A percentile compares a stretch with the other conserved stretches of the same genome.
Conservation (phyloP, 2,888 invertebrate genomes). For the Pterostichus niger region DNA sequence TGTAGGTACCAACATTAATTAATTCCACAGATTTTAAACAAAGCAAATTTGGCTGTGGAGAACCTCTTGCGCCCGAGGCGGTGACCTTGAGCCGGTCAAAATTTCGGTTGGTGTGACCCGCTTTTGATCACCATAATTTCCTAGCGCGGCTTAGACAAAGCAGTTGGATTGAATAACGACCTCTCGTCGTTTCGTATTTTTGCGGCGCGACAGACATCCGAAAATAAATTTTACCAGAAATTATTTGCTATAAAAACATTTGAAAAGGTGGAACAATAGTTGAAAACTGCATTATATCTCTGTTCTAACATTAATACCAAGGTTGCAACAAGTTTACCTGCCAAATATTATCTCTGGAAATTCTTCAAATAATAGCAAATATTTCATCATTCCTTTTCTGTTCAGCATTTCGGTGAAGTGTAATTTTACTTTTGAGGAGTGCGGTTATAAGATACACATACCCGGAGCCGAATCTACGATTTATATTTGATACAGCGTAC, state of each 20-base stretch:
- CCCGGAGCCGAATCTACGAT: no score
- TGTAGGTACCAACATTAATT: conserved; percentile 7
- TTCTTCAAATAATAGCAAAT: conserved; percentile 36
- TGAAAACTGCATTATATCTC: conserved; percentile 35
- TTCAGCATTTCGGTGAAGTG: not conserved
- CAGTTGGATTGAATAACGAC: conserved; percentile 52
- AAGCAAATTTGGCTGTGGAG: conserved; percentile 42
- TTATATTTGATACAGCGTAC: no score
- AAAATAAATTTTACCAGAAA: conserved; percentile 30
- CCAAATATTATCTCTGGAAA: conserved; percentile 33
- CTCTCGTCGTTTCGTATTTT: not conserved
- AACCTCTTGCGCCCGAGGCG: conserved; percentile 6
- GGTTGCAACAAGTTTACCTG: conserved; percentile 26
- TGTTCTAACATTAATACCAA: conserved; percentile 10
- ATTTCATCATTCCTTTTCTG: conserved; percentile 27
- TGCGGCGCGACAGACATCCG: conserved; percentile 45
- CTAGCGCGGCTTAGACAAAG: conserved; percentile 61
- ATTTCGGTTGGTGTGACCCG: conserved; percentile 58
- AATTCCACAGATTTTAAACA: conserved; percentile 24
- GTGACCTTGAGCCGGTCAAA: conserved; percentile 35
- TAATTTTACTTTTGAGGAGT: conserved; percentile 4
- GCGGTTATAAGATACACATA: conserved; percentile 6
- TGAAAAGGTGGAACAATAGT: conserved; percentile 3
- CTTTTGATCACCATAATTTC: conserved; percentile 61
- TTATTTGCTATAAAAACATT: conserved; percentile 33